phyloP scores from a whole-genome alignment of 1,140 invertebrate genomes.

The Parapsyche elsis region DNA sequence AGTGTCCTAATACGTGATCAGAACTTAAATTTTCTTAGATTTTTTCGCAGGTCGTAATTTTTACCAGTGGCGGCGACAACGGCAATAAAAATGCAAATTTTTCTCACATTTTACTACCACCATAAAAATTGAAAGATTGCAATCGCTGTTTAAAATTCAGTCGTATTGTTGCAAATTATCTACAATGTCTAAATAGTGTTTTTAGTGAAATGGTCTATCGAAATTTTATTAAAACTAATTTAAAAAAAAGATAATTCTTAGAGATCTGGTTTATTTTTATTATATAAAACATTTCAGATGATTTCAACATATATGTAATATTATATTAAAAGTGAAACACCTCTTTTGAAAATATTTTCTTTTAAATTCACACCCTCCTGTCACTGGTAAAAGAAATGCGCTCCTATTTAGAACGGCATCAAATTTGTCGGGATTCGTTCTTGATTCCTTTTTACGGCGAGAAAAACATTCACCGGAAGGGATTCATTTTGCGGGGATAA shows the following conservation, averaged over 20 bases:
- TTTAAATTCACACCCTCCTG: constrained; percentile 52
- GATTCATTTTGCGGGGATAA: constrained; percentile 57
- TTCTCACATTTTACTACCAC: background rate
- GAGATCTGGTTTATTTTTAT: no score
- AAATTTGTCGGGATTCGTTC: constrained; percentile 59
- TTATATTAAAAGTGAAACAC: no score
- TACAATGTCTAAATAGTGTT: no score
- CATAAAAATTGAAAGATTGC: constrained; percentile 17
- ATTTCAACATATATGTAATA: no score
- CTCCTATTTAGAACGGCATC: constrained; percentile 60
- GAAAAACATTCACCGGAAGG: constrained; percentile 56
- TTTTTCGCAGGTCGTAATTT: constrained; percentile 56
- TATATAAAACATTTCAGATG: no score
- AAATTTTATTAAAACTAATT: no score
- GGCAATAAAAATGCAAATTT: constrained; percentile 24
- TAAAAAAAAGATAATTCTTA: no score
- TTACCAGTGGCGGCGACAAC: constrained; percentile 39
- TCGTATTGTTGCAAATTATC: background rate
- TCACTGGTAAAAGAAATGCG: constrained; percentile 58
- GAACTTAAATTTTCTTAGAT: constrained; percentile 55
- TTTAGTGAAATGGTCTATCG: no score
- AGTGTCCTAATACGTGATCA: constrained; percentile 57
- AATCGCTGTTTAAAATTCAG: background rate
- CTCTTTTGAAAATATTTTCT: constrained; percentile 1
- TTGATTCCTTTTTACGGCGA: constrained; percentile 57